A percentile compares a stretch with the other conserved stretches of the same genome.
phyloP scores from a whole-genome alignment of 2,888 invertebrate genomes.

The Allygus modestus region DNA sequence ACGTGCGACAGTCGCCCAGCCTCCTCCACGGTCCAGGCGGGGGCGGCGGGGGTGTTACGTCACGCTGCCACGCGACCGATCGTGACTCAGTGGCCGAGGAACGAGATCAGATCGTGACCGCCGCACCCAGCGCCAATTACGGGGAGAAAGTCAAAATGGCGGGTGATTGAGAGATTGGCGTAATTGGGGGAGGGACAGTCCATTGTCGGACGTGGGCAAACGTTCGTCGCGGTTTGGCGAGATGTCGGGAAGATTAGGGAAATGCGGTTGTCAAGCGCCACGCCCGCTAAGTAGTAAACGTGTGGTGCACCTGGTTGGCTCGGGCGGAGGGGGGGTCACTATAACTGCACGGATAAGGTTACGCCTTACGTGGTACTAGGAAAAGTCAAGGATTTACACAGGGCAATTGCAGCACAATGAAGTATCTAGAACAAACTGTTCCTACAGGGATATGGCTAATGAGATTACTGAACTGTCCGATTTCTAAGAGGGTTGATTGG shows the following conservation, averaged over 20 bases:
- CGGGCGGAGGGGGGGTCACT: too few relatives aligned
- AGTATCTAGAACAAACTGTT: too few relatives aligned
- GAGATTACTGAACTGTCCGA: too few relatives aligned
- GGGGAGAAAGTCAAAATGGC: conserved; percentile 55
- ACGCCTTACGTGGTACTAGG: too few relatives aligned
- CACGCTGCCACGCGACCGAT: conserved; percentile 36
- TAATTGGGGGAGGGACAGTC: conserved; percentile 13
- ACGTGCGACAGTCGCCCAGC: background rate
- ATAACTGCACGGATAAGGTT: too few relatives aligned
- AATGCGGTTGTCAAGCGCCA: background rate
- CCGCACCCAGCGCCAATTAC: conserved; percentile 16
- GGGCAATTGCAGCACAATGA: too few relatives aligned
- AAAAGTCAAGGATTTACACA: too few relatives aligned
- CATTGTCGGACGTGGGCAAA: conserved; percentile 3
- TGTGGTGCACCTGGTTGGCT: too few relatives aligned
- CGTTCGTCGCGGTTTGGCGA: background rate
- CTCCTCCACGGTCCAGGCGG: background rate
- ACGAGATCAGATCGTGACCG: conserved; percentile 48
- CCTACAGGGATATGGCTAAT: too few relatives aligned
- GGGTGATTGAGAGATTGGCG: conserved; percentile 37
- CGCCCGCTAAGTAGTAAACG: background rate
- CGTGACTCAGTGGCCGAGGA: conserved; percentile 50
- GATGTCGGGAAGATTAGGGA: too few relatives aligned
- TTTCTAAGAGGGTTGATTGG: too few relatives aligned
- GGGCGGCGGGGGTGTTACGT: background rate